Evolutionary conservation across 2,888 invertebrate species (phyloP).

Genomic region (Diachrysia chrysitis): DNA sequence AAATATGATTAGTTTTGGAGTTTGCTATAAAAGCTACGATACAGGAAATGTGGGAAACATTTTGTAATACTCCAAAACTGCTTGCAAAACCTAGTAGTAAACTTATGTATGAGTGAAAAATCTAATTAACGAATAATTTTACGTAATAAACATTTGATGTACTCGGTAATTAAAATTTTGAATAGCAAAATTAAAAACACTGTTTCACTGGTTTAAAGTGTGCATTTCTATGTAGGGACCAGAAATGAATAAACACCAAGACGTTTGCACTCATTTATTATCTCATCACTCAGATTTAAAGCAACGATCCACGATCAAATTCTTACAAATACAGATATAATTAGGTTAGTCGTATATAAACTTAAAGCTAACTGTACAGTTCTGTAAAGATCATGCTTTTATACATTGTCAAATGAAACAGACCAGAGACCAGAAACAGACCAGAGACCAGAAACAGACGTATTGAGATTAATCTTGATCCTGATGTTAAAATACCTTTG

Average conservation of each 20-base stretch:
- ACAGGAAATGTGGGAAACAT: neutral
- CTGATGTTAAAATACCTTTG: neutral
- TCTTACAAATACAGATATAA: conserved; percentile 68
- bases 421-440: too few relatives aligned
- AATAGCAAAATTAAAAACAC: too few relatives aligned
- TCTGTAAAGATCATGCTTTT: conserved; percentile 25
- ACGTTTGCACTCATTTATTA: conserved; percentile 71
- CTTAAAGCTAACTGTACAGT: conserved; percentile 54
- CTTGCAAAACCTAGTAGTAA: neutral
- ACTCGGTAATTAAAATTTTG: too few relatives aligned
- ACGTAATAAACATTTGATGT: too few relatives aligned
- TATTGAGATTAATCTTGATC: neutral
- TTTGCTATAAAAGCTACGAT: conserved; percentile 11
- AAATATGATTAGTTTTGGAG: conserved; percentile 35
- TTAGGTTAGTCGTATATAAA: conserved; percentile 49
- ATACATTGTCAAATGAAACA: conserved; percentile 47
- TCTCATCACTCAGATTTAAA: conserved; percentile 71
- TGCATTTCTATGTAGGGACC: too few relatives aligned
- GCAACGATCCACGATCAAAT: conserved; percentile 72
- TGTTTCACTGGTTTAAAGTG: too few relatives aligned
- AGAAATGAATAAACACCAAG: conserved; percentile 20
- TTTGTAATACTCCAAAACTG: neutral
- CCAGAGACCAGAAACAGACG: too few relatives aligned
- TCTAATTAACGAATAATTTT: too few relatives aligned
- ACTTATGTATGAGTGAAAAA: too few relatives aligned